Base-by-base conservation (phyloP, 1,140 invertebrate genomes). In the Orchestia grillus region DNA sequence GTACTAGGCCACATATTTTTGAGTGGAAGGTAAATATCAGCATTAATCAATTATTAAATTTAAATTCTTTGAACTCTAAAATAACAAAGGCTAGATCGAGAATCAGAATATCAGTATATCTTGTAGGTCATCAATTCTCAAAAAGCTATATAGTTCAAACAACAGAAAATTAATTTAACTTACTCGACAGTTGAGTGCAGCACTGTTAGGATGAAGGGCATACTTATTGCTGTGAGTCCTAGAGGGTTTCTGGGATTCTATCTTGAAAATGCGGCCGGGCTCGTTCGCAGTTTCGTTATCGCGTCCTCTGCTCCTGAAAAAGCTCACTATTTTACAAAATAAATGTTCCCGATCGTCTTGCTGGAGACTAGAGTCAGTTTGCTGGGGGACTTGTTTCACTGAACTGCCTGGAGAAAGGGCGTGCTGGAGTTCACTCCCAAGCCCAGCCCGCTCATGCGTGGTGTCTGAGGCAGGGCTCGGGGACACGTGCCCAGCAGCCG, bases 161-260 rank as follows among this genome's bases (percentile, higher is more conserved):
- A 77, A 41, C 41, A 36, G 4, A 42, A 91, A 91, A 91, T 91
- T 91, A 23, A 19, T 43, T 91, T 36, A 91, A 91, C 92, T 94
- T 47, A 94, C 92, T 44, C 92, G 43, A 45, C 92, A 94, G 44
- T 94, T 94, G 16, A 45, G 92, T 11, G 92, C 92, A 40, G 41
- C 92, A 44, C 92, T 94, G 36, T 94, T 94, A 44, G 92, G 92
- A 47, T 94, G 92, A 45, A 44, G 92, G 36, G 62, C 62, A 28
- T 77, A 77, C 36, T 77, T 77, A 28, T 77, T 36, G 62, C 62
- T 77, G 62, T 77, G 11, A 23, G 1, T 77, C 62, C 62, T 15
- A 77, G 62, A 28, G 62, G 62, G 36, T 77, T 77, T 77, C 1
- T 77, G 62, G 62, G 62, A 3, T 28, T 77, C 62, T 15, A 3